These are phyloP conservation scores for Samia ricini DNA, from an alignment of 1,140 invertebrate genomes.

Conservation along the genomic window DNA sequence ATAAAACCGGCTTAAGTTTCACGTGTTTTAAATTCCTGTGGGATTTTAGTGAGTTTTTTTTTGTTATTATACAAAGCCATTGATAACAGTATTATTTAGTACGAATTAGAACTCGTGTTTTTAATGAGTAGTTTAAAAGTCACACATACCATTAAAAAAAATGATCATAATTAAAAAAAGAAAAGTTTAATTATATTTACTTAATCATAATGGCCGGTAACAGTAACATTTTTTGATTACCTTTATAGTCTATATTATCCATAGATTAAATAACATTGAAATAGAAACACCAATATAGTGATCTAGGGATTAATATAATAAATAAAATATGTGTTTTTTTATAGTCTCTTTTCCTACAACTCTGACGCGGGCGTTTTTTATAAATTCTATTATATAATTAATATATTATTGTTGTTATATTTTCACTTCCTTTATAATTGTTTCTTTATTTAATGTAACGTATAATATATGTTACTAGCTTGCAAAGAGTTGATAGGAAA, in stretches of 20 bases:
- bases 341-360: constrained; percentile 34
- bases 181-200: constrained; percentile 64
- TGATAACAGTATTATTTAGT: constrained; percentile 78
- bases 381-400: constrained; percentile 55
- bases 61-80: constrained; percentile 73
- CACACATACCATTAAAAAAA: constrained; percentile 59
- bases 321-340: constrained; percentile 64
- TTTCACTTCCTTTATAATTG: constrained; percentile 61
- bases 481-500: constrained; percentile 34
- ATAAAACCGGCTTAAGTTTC: constrained; percentile 47
- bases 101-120: constrained; percentile 70
- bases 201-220: constrained; percentile 37
- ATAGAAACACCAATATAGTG: constrained; percentile 75
- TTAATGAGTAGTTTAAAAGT: constrained; percentile 63
- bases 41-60: constrained; percentile 39
- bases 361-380: constrained; percentile 41
- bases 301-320: constrained; percentile 40
- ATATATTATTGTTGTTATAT: constrained; percentile 70
- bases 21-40: constrained; percentile 43
- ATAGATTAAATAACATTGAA: constrained; percentile 59
- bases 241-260: constrained; percentile 31
- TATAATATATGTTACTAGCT: constrained; percentile 41
- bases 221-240: constrained; percentile 37
- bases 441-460: constrained; percentile 50
- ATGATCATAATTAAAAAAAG: constrained; percentile 48